These are phyloP conservation scores for Hirtodrosophila duncani DNA, from an alignment of 2,888 invertebrate genomes.

Conservation along the genomic window DNA sequence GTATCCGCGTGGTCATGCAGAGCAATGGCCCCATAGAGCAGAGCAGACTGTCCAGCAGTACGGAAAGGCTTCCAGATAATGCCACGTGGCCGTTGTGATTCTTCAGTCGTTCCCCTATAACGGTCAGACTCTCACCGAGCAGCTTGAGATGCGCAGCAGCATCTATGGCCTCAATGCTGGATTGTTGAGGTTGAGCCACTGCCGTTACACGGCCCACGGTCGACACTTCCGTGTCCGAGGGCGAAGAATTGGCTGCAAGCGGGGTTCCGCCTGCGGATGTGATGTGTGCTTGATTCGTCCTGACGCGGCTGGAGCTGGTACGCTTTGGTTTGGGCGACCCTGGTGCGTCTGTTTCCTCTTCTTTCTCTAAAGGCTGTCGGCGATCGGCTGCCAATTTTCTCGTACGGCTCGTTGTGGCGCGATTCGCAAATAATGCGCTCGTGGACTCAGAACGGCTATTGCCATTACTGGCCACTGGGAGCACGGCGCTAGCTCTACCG, in stretches of 20 bases:
- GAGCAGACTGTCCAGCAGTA: conserved; percentile 92
- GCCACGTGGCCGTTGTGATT: conserved; percentile 98
- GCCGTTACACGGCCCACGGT: conserved; percentile 1
- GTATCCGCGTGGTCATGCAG: conserved; percentile 90
- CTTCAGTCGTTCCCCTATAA: conserved; percentile 94
- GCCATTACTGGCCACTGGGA: background rate
- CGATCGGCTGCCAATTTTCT: conserved; percentile 72
- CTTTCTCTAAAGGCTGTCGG: no score
- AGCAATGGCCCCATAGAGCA: conserved; percentile 94
- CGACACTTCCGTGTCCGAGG: background rate
- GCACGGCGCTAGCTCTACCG: conserved; percentile 2
- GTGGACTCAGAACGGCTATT: background rate
- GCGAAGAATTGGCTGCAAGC: no score
- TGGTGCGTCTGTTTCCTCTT: no score
- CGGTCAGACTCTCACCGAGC: conserved; percentile 94
- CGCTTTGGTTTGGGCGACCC: conserved; percentile 46
- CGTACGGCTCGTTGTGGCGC: conserved; percentile 73
- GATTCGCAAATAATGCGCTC: conserved; percentile 57
- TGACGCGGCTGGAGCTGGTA: conserved; percentile 36
- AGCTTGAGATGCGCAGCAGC: conserved; percentile 95
- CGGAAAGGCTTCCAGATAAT: conserved; percentile 95
- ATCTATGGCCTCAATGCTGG: conserved; percentile 90
- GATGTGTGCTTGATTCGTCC: conserved; percentile 10
- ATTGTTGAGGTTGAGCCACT: conserved; percentile 41
- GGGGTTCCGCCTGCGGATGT: no score